Conservation (phyloP, 2,888 invertebrate species). For the Mythimna albipuncta region DNA sequence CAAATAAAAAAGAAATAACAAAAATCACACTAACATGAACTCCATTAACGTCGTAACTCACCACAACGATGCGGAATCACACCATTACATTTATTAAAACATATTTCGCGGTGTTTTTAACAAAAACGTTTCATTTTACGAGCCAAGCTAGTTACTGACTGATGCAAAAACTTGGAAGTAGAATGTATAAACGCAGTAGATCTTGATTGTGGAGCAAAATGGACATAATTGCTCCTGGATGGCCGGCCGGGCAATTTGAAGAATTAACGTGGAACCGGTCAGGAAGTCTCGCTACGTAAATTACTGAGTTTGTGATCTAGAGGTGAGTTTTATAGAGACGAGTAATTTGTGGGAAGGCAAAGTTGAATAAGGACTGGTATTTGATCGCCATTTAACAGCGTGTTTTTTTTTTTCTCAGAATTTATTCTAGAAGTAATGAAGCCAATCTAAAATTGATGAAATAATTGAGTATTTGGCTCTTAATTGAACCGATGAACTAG, state of each 20-base stretch:
- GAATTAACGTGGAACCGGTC: conserved; percentile 57
- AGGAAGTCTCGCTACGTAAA: conserved; percentile 35
- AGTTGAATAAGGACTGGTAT: conserved; percentile 1
- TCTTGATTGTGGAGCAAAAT: conserved; percentile 61
- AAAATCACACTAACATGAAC: neutral
- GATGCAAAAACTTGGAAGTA: conserved; percentile 53
- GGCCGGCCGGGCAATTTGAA: conserved; percentile 54
- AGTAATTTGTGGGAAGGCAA: conserved; percentile 18
- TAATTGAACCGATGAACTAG: neutral
- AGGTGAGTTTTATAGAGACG: conserved; percentile 27
- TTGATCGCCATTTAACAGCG: neutral
- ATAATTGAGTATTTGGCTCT: neutral
- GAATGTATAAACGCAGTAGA: conserved; percentile 58
- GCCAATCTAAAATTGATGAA: neutral
- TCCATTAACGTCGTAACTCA: neutral
- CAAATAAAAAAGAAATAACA: neutral
- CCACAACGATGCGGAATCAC: conserved; percentile 13
- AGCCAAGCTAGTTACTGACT: conserved; percentile 19
- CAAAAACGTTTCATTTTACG: conserved; percentile 44
- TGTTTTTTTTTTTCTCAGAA: neutral
- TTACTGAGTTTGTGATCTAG: conserved; percentile 50
- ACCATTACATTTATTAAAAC: conserved; percentile 37
- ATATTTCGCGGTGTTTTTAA: conserved; percentile 23
- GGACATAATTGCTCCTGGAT: conserved; percentile 59
- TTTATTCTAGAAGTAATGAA: neutral